A percentile compares a stretch with the other conserved stretches of the same genome.
phyloP scores from a whole-genome alignment of 2,797 vertebrate genomes.

The Macropodus opercularis region DNA sequence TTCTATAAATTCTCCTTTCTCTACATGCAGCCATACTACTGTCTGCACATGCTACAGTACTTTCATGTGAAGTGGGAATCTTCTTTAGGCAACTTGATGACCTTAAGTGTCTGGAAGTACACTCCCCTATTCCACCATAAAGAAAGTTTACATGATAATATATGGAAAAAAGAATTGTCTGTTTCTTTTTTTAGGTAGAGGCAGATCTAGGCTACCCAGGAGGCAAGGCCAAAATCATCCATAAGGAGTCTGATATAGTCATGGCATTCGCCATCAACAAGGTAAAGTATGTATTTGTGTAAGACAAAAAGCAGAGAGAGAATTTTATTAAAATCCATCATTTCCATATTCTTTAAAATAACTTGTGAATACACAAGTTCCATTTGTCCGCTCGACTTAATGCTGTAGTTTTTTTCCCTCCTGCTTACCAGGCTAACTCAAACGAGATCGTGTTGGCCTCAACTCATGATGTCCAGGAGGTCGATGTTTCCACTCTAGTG shows the following conservation, averaged over 20 bases:
- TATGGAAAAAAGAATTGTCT: background rate
- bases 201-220: slow-evolving; percentile 98
- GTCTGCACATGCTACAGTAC: too few species aligned
- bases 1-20: slow-evolving; percentile 11
- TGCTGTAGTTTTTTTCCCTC: background rate
- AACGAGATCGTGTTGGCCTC: slow-evolving; percentile 98
- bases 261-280: slow-evolving; percentile 98
- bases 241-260: slow-evolving; percentile 98
- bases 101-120: background rate
- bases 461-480: slow-evolving; percentile 97
- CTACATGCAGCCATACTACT: slow-evolving; percentile 14
- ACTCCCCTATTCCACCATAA: background rate
- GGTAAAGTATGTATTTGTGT: slow-evolving; percentile 73
- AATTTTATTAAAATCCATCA: background rate
- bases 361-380: too few species aligned
- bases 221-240: slow-evolving; percentile 96
- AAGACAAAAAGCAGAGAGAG: background rate
- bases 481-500: slow-evolving; percentile 92
- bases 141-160: background rate
- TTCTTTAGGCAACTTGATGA: slow-evolving; percentile 1
- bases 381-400: too few species aligned
- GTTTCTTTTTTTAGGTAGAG: slow-evolving; percentile 88
- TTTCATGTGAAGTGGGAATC: slow-evolving; percentile 6
- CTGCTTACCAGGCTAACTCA: slow-evolving; percentile 85
- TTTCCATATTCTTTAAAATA: too few species aligned